Evolutionary conservation across 2,113 vertebrate genomes (phyloP).

Genomic region (Crocuta crocuta): DNA sequence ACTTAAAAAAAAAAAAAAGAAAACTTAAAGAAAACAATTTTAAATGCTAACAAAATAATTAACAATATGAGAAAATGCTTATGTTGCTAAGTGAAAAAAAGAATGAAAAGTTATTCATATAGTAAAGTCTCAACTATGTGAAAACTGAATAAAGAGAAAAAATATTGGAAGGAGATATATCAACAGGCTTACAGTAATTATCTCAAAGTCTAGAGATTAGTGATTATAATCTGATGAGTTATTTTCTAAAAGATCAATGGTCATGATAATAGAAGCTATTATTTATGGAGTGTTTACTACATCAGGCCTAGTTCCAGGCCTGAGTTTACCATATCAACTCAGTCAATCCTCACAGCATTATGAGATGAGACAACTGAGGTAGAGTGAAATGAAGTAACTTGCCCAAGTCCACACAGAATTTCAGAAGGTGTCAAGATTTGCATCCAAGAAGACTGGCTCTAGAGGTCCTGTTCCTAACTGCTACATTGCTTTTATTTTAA

Average conservation of each 20-base stretch:
- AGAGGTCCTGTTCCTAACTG: background rate
- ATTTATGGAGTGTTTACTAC: background rate
- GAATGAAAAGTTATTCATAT: slow-evolving; percentile 15
- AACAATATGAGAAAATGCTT: slow-evolving; percentile 15
- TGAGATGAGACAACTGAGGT: slow-evolving; percentile 20
- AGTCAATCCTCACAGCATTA: slow-evolving; percentile 27
- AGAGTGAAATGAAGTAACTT: background rate
- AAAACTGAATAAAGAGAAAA: slow-evolving; percentile 51
- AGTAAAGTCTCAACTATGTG: slow-evolving; percentile 25
- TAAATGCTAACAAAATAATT: background rate
- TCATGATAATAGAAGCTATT: background rate
- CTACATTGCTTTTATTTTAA: background rate
- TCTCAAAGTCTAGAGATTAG: background rate
- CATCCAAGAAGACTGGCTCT: background rate
- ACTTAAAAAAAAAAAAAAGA: too few species aligned
- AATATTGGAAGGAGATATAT: slow-evolving; percentile 49
- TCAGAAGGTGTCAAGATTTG: background rate
- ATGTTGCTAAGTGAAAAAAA: background rate
- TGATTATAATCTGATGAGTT: slow-evolving; percentile 5
- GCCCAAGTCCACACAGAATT: slow-evolving; percentile 30
- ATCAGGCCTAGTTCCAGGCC: background rate
- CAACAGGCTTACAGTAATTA: background rate
- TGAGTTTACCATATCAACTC: background rate
- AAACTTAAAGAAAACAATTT: too few species aligned
- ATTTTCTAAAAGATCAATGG: slow-evolving; percentile 43